Conservation (phyloP, 2,797 vertebrate species). For the Atherinosoma microstoma region DNA sequence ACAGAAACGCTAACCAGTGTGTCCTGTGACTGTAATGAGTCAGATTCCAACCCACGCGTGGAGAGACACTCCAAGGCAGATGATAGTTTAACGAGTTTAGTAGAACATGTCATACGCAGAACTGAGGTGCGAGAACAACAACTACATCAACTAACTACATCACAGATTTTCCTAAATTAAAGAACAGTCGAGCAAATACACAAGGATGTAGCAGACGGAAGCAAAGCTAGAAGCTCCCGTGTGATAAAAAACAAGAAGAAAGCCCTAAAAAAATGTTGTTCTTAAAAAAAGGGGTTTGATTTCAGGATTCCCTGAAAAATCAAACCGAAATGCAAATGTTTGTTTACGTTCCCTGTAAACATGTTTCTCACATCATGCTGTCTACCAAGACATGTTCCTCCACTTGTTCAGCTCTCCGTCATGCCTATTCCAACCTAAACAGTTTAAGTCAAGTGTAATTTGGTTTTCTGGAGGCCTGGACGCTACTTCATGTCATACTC, state of each 20-base stretch:
- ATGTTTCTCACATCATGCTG: background rate
- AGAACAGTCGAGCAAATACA: constrained; percentile 20
- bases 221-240: constrained; percentile 7
- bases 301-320: constrained; percentile 16
- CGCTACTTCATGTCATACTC: background rate
- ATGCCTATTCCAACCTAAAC: constrained; percentile 8
- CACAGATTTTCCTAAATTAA: constrained; percentile 15
- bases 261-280: background rate
- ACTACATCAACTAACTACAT: constrained; percentile 10
- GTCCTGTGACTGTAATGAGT: constrained; percentile 14
- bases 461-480: constrained; percentile 9
- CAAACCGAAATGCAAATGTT: background rate
- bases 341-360: background rate
- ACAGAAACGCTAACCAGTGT: constrained; percentile 35
- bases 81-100: constrained; percentile 42
- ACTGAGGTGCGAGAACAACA: constrained; percentile 3
- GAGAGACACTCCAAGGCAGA: constrained; percentile 35
- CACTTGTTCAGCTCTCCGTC: constrained; percentile 15
- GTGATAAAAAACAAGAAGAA: constrained; percentile 3
- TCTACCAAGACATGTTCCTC: background rate
- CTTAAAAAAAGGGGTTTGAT: constrained; percentile 7
- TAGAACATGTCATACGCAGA: constrained; percentile 14
- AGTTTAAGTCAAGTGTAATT: background rate
- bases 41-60: constrained; percentile 21
- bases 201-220: constrained; percentile 1